Percentiles rank a stretch among this genome's conserved stretches.
phyloP scores from a whole-genome alignment of 2,113 vertebrate species.

The Hyla sarda region DNA sequence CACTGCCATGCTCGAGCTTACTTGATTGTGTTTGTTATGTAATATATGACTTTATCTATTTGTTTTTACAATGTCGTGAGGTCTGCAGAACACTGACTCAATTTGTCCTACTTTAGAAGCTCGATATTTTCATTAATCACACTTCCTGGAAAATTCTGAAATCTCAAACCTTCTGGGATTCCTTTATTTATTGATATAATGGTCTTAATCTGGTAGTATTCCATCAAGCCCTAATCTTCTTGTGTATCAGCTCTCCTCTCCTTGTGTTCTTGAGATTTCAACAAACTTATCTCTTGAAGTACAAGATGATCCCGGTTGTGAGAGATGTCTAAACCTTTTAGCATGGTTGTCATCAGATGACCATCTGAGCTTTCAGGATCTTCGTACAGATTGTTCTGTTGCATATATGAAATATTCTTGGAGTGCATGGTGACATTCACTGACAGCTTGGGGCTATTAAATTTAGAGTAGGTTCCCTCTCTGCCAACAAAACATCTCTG shows the following conservation, averaged over 20 bases:
- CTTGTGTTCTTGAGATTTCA: constrained; percentile 20
- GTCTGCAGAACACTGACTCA: constrained; percentile 37
- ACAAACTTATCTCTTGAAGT: constrained; percentile 27
- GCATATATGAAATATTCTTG: not conserved
- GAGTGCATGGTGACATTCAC: not conserved
- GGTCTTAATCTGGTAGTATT: constrained; percentile 18
- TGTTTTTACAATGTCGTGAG: not conserved
- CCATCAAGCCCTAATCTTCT: constrained; percentile 19
- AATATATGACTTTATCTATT: not conserved
- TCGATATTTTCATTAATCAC: constrained; percentile 33
- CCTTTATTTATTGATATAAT: constrained; percentile 29
- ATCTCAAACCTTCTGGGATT: not conserved
- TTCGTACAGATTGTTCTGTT: not conserved
- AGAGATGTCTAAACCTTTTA: not conserved
- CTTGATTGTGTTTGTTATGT: not conserved
- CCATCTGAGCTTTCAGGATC: not conserved
- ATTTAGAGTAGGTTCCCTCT: no score
- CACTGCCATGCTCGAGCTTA: not conserved
- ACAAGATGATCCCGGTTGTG: constrained; percentile 27
- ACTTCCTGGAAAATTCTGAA: constrained; percentile 1
- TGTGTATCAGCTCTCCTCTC: constrained; percentile 16
- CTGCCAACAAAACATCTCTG: no score
- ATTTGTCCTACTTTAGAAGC: constrained; percentile 3
- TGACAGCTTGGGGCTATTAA: no score
- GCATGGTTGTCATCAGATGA: constrained; percentile 13